These are phyloP conservation scores for Rhinatrema bivittatum DNA, from an alignment of 2,797 vertebrate genomes.

Conservation along the genomic window DNA sequence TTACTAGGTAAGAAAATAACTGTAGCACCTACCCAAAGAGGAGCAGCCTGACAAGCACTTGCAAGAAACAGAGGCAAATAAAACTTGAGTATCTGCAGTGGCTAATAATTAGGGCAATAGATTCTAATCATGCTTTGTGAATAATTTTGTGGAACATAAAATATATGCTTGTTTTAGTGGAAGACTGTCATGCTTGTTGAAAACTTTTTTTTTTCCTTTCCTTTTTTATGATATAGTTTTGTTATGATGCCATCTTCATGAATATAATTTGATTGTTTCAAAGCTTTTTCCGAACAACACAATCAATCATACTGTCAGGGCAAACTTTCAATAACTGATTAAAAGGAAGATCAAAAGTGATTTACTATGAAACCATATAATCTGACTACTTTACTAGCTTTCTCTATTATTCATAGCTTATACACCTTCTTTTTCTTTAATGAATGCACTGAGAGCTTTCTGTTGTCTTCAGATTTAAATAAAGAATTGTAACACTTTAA, in stretches of 20 bases:
- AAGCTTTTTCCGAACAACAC: conserved; percentile 8
- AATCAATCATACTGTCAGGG: conserved; percentile 48
- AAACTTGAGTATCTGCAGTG: too few species aligned
- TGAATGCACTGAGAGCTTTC: background rate
- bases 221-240: background rate
- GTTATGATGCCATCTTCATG: conserved; percentile 26
- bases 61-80: too few species aligned
- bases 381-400: conserved; percentile 25
- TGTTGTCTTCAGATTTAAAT: conserved; percentile 16
- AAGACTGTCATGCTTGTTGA: background rate
- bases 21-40: too few species aligned
- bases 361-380: conserved; percentile 36
- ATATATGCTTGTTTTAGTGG: too few species aligned
- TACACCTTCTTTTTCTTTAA: conserved; percentile 4
- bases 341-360: conserved; percentile 41
- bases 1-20: too few species aligned
- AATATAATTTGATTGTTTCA: conserved; percentile 23
- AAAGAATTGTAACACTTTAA: background rate
- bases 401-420: conserved; percentile 22
- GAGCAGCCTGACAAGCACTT: too few species aligned
- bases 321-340: conserved; percentile 40
- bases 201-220: conserved; percentile 3
- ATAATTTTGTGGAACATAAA: too few species aligned
- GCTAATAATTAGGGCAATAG: too few species aligned
- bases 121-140: too few species aligned